Percentiles rank a stretch among this genome's conserved stretches.
These are phyloP conservation scores for Xenopus borealis DNA, from an alignment of 2,113 vertebrate genomes.

Conservation along the genomic window DNA sequence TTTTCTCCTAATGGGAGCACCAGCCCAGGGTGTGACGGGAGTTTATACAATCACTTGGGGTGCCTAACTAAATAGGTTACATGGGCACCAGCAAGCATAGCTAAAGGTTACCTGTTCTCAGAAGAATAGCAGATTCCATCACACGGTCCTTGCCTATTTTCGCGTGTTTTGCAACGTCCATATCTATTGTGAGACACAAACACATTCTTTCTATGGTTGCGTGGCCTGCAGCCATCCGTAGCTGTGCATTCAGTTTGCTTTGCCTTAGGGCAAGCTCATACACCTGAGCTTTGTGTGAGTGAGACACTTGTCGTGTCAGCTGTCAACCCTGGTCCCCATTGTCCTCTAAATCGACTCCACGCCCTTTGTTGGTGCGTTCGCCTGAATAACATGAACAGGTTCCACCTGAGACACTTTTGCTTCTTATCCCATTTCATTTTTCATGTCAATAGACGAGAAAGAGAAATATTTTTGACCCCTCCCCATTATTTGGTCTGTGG, in stretches of 20 bases:
- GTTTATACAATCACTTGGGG: too few species aligned
- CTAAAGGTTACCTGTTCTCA: conserved; percentile 1
- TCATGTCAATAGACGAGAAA: not conserved
- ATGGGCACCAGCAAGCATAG: not conserved
- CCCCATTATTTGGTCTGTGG: not conserved
- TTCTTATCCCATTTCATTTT: too few species aligned
- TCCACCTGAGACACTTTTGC: not conserved
- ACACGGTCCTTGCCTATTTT: not conserved
- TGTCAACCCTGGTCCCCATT: not conserved
- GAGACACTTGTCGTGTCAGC: not conserved
- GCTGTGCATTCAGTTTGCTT: conserved; percentile 4
- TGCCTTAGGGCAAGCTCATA: conserved; percentile 14
- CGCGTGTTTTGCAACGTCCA: not conserved
- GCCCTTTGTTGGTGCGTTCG: not conserved
- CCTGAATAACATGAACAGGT: conserved; percentile 1
- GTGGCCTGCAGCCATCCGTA: conserved; percentile 19
- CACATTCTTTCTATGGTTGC: conserved; percentile 7
- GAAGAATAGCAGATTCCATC: not conserved
- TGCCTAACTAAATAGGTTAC: too few species aligned
- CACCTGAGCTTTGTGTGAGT: not conserved
- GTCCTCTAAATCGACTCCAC: conserved; percentile 1
- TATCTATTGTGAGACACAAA: not conserved
- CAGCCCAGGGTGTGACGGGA: too few species aligned
- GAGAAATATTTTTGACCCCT: not conserved
- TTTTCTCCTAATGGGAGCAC: too few species aligned